These are phyloP conservation scores for Fregata magnificens DNA, from an alignment of 2,113 vertebrate genomes.

Conservation along the genomic window DNA sequence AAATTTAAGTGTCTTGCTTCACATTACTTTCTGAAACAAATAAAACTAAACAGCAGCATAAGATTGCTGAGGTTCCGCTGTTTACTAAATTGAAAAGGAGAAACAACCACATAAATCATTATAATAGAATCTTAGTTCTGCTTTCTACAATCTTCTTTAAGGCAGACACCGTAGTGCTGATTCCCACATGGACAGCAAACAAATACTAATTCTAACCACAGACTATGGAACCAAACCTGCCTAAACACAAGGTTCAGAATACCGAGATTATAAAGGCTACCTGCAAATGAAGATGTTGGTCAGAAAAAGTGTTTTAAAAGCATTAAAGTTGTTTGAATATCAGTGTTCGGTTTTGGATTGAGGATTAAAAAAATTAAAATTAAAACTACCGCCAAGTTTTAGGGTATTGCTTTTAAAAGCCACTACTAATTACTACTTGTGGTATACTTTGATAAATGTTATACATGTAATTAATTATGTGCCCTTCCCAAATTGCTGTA, in stretches of 20 bases:
- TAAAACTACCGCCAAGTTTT: neutral
- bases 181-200: neutral
- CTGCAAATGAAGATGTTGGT: neutral
- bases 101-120: neutral
- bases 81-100: neutral
- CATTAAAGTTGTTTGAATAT: neutral
- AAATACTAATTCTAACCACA: neutral
- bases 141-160: neutral
- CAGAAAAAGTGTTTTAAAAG: neutral
- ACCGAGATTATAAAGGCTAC: fast-evolving
- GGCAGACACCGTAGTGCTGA: neutral
- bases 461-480: neutral
- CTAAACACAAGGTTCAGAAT: neutral
- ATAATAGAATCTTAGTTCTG: neutral
- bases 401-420: neutral
- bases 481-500: neutral
- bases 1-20: neutral
- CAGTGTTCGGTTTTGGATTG: neutral
- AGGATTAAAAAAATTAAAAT: neutral
- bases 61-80: neutral
- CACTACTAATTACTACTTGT: neutral
- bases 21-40: neutral
- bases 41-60: neutral
- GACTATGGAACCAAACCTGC: neutral
- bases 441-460: neutral